Conservation (phyloP, 2,888 invertebrate genomes). For the Diloba caeruleocephala region DNA sequence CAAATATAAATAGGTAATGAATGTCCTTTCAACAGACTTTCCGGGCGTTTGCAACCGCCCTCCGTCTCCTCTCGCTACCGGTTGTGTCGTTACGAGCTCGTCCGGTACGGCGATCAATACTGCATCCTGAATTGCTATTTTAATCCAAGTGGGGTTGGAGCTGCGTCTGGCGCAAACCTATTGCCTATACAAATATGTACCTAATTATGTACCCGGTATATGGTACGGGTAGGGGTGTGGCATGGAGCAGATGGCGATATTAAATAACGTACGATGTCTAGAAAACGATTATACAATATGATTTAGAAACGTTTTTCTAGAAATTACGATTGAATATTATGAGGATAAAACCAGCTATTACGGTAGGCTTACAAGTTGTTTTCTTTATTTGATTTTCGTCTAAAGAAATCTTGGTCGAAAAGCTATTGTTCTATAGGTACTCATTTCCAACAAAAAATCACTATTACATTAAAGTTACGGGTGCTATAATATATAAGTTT, state of each 20-base stretch:
- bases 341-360: not conserved
- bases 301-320: not conserved
- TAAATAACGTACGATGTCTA: constrained; percentile 33
- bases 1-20: too few species aligned
- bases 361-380: too few species aligned
- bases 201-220: too few species aligned
- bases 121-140: constrained; percentile 47
- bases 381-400: too few species aligned
- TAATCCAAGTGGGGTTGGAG: constrained; percentile 23
- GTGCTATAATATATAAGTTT: too few species aligned
- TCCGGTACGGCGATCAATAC: constrained; percentile 36
- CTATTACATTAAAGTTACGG: too few species aligned
- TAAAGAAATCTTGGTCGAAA: too few species aligned
- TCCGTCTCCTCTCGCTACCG: not conserved
- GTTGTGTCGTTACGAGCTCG: not conserved
- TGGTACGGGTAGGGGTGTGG: constrained; percentile 7
- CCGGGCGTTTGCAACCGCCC: constrained; percentile 3
- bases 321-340: constrained; percentile 6
- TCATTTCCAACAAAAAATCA: too few species aligned
- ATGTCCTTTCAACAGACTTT: constrained; percentile 10
- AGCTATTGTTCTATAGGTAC: too few species aligned
- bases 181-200: constrained; percentile 29
- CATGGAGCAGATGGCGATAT: constrained; percentile 16
- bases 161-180: constrained; percentile 38
- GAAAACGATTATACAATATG: constrained; percentile 8